Evolutionary conservation across 1,140 invertebrate genomes (phyloP).

Genomic region (Anagrus nilaparvatae): DNA sequence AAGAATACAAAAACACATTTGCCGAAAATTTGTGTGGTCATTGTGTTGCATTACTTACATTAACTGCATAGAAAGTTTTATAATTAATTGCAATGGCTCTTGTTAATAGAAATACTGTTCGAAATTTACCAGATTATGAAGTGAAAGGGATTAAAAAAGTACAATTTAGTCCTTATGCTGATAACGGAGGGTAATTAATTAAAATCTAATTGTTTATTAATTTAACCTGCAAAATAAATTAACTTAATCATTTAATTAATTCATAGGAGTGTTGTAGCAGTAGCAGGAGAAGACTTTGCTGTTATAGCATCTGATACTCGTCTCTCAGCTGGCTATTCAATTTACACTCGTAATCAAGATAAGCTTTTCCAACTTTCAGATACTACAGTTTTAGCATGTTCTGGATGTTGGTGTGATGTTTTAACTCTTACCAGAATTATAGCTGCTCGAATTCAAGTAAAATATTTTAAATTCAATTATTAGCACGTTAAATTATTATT

Average conservation of each 20-base stretch:
- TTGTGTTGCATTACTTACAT: too few species aligned
- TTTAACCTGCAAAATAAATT: conserved; percentile 6
- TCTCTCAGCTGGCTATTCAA: conserved; percentile 81
- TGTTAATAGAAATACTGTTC: conserved; percentile 13
- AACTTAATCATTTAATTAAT: conserved; percentile 3
- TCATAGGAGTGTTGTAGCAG: conserved; percentile 73
- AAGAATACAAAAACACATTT: too few species aligned
- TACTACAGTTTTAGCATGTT: conserved; percentile 75
- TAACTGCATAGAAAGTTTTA: background rate
- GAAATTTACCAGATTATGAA: conserved; percentile 55
- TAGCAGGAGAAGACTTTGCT: conserved; percentile 69
- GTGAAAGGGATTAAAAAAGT: conserved; percentile 48
- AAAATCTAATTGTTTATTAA: background rate
- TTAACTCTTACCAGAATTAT: conserved; percentile 81
- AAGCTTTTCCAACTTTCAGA: conserved; percentile 74
- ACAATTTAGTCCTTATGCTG: conserved; percentile 63
- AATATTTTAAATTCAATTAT: background rate
- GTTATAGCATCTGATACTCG: conserved; percentile 82
- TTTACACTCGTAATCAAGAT: conserved; percentile 78
- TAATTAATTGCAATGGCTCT: conserved; percentile 26
- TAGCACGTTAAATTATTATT: background rate
- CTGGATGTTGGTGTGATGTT: conserved; percentile 98
- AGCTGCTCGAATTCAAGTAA: conserved; percentile 71
- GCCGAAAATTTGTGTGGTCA: too few species aligned
- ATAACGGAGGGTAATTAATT: conserved; percentile 60